Evolutionary conservation across 2,888 invertebrate species (phyloP).

Genomic region (Crepidodera aurea): DNA sequence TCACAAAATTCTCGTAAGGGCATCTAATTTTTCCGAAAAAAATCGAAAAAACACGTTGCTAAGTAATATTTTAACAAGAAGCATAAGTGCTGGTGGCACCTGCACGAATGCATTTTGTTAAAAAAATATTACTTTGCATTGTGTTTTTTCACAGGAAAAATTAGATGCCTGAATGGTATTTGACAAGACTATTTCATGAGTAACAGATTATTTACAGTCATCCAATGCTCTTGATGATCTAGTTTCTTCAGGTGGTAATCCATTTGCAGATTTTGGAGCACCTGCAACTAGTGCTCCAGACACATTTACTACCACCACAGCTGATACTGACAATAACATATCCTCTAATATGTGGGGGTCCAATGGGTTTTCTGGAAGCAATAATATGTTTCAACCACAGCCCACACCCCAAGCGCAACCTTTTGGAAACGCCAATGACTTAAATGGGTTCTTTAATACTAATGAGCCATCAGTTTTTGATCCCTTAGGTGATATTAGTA

Average conservation of each 20-base stretch:
- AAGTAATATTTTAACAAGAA: no score
- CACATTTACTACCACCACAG: conserved; percentile 49
- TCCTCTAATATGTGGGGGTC: conserved; percentile 54
- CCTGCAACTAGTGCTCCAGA: conserved; percentile 45
- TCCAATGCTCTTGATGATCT: conserved; percentile 83
- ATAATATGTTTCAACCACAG: conserved; percentile 29
- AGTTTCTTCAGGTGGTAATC: conserved; percentile 75
- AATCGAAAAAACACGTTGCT: no score
- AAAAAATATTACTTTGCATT: no score
- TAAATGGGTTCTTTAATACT: conserved; percentile 64
- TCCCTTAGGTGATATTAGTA: conserved; percentile 63
- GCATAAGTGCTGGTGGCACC: no score
- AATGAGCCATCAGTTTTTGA: conserved; percentile 66
- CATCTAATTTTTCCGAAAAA: no score
- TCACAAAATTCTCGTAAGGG: no score
- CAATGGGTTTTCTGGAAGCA: conserved; percentile 51
- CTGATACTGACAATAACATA: conserved; percentile 49
- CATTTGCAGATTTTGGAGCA: conserved; percentile 80
- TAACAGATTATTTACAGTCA: no score
- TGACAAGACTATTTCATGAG: no score
- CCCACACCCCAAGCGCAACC: conserved; percentile 39
- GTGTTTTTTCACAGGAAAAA: no score
- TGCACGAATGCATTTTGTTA: no score
- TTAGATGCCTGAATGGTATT: no score
- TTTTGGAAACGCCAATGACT: conserved; percentile 56